Evolutionary conservation across 2,113 vertebrate genomes (phyloP).

Genomic region (Cyprinodon brontotheroides): DNA sequence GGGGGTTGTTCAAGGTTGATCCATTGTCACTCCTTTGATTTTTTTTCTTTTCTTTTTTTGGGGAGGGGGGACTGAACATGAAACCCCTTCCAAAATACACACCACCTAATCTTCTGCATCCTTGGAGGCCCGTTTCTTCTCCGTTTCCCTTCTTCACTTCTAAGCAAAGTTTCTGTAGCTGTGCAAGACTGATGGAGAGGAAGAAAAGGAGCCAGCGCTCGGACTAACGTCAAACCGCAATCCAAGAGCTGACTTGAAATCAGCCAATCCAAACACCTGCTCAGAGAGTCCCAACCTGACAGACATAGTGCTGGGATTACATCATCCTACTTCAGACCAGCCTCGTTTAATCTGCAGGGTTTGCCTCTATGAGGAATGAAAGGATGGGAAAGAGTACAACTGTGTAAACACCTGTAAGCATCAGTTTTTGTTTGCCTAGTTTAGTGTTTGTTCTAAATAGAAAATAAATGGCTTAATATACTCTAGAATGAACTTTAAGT

Average conservation of each 20-base stretch:
- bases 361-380: conserved; percentile 23
- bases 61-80: conserved; percentile 10
- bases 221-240: conserved; percentile 40
- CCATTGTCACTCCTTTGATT: neutral
- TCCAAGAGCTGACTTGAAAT: conserved; percentile 55
- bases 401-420: neutral
- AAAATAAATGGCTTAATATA: neutral
- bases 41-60: neutral
- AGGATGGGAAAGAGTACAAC: neutral
- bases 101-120: neutral
- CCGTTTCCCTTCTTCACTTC: conserved; percentile 7
- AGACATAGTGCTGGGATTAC: conserved; percentile 44
- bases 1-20: conserved; percentile 7
- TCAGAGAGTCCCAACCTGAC: conserved; percentile 39
- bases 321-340: conserved; percentile 33
- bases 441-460: neutral
- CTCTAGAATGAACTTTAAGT: neutral
- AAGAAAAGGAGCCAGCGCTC: conserved; percentile 49
- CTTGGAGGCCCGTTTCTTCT: neutral
- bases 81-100: conserved; percentile 10
- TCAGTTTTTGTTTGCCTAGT: neutral
- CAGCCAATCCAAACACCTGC: conserved; percentile 59
- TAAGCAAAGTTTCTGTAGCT: conserved; percentile 27
- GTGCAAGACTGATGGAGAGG: neutral
- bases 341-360: conserved; percentile 3